Percentiles rank a stretch among this genome's conserved stretches.
Conservation (phyloP, 2,888 invertebrate species). For the Rambutsinella grinnellia region DNA sequence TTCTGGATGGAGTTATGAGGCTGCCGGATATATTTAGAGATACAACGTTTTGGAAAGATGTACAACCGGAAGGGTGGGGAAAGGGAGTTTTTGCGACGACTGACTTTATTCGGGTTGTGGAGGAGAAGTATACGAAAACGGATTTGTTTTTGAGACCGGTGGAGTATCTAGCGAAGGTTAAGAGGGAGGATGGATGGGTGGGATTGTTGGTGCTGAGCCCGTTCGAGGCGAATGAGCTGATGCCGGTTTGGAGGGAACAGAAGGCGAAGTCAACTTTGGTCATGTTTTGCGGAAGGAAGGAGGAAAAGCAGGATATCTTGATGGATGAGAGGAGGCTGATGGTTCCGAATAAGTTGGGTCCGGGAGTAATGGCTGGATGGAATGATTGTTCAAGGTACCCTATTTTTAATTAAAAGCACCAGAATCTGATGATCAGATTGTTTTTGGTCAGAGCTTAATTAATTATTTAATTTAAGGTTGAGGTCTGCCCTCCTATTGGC, state of each 20-base stretch:
- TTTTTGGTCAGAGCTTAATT: no score
- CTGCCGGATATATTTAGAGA: constrained; percentile 2
- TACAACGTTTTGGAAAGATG: constrained; percentile 4
- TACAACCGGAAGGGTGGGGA: constrained; percentile 12
- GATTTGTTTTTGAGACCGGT: constrained; percentile 6
- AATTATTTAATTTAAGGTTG: no score
- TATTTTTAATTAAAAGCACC: no score
- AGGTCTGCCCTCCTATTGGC: constrained; percentile 10
- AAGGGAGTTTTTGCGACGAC: constrained; percentile 8
- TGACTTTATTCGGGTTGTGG: constrained; percentile 29
- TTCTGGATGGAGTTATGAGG: neutral
- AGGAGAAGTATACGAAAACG: neutral
- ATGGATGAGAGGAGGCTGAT: neutral
- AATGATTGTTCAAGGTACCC: no score
- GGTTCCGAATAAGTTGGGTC: constrained; percentile 1
- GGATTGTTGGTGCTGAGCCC: constrained; percentile 35
- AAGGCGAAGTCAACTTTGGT: neutral
- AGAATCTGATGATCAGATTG: no score
- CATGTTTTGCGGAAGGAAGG: constrained; percentile 34
- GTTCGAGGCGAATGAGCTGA: constrained; percentile 36
- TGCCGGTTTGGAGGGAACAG: constrained; percentile 17
- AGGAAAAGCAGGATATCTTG: constrained; percentile 15
- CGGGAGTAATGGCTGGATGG: no score
- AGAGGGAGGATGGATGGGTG: neutral
- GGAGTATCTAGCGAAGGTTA: constrained; percentile 8